Base-by-base conservation (phyloP, 2,113 vertebrate species). In the Colius striatus region DNA sequence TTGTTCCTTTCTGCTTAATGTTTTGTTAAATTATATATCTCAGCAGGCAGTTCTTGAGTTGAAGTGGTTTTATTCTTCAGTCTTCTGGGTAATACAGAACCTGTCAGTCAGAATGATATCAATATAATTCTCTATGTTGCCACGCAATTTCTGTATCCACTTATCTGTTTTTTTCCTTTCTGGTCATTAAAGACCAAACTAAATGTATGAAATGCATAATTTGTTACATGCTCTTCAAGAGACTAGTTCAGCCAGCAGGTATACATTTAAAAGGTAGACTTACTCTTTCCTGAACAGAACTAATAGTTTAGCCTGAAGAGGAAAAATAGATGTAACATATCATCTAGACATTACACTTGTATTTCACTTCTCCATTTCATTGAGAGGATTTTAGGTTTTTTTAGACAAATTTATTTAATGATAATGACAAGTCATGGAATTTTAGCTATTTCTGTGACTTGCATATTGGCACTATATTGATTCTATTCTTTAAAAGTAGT, bases 21-120 rank as follows among this genome's bases (percentile, higher is more conserved):
- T 87, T 94, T 97, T 94, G 76, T 93, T 93, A 93, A 96, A 95
- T 4, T 5, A 68, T 89, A 36, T 65, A 80, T 87, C 89, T 94
- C 79, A 94, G 76, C 90, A 94, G 89, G 89, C 36, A 83, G 48
- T 58, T 95, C 58, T 79, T 89, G 54, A 76, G 8, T 34, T 54
- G 57, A 90, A 94, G 41, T 61, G 29, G 73, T 78, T 84, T 77
- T 45, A 70, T 92, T 92, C 66, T 66, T 48, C 30, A 71, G 32
- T 60, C 66, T 89, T 95, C 51, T 89, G 67, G 26, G 67, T 87
- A 90, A 83, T 77, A 50, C 8, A 51, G 13, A 84, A 10, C 25
- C 79, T 85, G 66, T 94, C 87, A 92, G 63, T 90, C 81, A 91
- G 79, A 96, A 95, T 36, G 26, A 93, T 92, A 91, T 84, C 43